These are phyloP conservation scores for Fratercula arctica DNA, from an alignment of 2,797 vertebrate genomes.

Conservation along the genomic window DNA sequence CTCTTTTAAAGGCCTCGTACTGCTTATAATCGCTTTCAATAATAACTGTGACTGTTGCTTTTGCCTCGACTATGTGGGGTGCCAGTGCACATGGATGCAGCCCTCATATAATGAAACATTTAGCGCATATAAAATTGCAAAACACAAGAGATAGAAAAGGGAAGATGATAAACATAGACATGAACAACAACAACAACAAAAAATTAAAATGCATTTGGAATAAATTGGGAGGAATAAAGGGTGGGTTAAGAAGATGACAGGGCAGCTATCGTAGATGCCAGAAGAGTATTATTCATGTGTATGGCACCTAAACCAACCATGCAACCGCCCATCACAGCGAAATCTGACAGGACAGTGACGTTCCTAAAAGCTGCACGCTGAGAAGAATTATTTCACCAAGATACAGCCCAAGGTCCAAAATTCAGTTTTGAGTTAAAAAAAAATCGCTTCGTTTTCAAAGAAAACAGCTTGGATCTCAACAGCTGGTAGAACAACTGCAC, in stretches of 20 bases:
- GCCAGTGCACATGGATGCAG: neutral
- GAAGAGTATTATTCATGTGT: neutral
- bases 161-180: neutral
- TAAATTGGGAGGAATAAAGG: neutral
- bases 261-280: neutral
- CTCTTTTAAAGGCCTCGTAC: neutral
- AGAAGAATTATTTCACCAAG: neutral
- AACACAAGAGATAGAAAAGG: neutral
- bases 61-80: neutral
- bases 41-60: neutral
- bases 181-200: neutral
- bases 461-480: neutral
- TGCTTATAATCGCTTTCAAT: neutral
- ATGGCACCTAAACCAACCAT: neutral
- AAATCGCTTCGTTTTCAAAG: neutral
- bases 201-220: neutral
- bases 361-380: neutral
- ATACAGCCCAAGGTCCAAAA: neutral
- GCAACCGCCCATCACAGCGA: neutral
- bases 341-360: neutral
- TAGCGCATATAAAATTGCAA: neutral
- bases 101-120: neutral
- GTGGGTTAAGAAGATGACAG: neutral
- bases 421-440: neutral
- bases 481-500: neutral